Percentiles rank a stretch among this genome's conserved stretches.
Conservation (phyloP, 2,113 vertebrate genomes). For the Gallinago paraguaiae region DNA sequence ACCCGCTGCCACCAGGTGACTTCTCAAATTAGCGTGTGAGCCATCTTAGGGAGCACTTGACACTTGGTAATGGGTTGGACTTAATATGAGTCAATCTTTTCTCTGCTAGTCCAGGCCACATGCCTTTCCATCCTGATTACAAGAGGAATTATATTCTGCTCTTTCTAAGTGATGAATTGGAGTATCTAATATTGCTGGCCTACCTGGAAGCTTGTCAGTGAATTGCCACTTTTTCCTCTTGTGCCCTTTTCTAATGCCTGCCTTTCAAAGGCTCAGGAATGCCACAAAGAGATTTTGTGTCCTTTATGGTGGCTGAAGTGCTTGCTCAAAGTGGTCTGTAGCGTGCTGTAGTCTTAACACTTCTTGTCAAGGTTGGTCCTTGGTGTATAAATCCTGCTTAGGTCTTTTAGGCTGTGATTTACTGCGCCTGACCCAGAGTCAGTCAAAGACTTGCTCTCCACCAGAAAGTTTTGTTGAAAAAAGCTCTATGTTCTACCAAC, state of each 20-base stretch:
- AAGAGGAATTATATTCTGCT: conserved; percentile 1
- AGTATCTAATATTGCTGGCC: not conserved
- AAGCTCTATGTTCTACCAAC: not conserved
- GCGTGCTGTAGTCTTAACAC: accelerated
- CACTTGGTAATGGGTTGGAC: conserved; percentile 38
- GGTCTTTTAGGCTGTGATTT: not conserved
- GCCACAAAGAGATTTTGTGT: not conserved
- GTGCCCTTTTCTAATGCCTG: not conserved
- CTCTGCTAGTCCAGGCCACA: not conserved
- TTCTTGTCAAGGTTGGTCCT: not conserved
- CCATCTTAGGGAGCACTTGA: conserved; percentile 57
- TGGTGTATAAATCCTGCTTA: not conserved
- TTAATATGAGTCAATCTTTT: conserved; percentile 32
- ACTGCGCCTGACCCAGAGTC: not conserved
- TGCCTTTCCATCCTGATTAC: conserved; percentile 8
- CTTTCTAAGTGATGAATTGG: not conserved
- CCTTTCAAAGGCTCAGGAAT: not conserved
- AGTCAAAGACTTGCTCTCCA: not conserved
- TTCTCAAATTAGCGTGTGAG: conserved; percentile 36
- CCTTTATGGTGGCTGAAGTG: not conserved
- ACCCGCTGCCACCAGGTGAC: conserved; percentile 64
- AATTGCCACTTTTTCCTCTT: not conserved
- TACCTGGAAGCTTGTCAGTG: conserved; percentile 29
- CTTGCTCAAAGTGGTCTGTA: not conserved
- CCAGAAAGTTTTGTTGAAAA: not conserved